Evolutionary conservation across 2,797 vertebrate genomes (phyloP), one percentile per base, ranked within the genome.

Genomic region (Lagorchestes hirsutus): DNA sequence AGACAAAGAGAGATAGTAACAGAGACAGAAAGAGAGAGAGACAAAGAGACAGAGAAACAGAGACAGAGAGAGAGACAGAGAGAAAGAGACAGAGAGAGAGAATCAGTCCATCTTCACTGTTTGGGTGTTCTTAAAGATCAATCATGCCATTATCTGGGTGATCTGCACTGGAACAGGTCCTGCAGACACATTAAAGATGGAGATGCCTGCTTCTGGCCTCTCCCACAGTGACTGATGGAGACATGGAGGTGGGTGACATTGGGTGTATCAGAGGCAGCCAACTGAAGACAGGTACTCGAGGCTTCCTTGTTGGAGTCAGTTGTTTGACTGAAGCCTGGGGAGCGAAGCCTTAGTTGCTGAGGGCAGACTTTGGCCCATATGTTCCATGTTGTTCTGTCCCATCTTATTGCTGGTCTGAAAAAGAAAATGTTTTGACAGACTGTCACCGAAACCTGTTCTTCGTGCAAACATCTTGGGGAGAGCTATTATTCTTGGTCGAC

Each of bases 401-500:
- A 91, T 56, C 56, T 57, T 8, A 5, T 67, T 96, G 91, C 14
- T 93, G 10, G 34, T 91, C 95, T 13, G 93, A 94, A 90, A 97
- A 95, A 82, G 95, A 97, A 97, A 96, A 93, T 92, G 54, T 96
- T 98, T 98, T 96, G 95, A 95, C 62, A 13, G 13, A 90, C 54
- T 96, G 54, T 93, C 90, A 96, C 10, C 46, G 74, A 96, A 96
- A 95, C 93, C 93, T 94, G n/a, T 95, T 96, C 96, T 95, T 94
- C 92, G 96, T 96, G 95, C 95, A 94, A 96, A 95, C 54, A 92
- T 90, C 46, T 93, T 16, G 8, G 54, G 57, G 95, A 90, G 22
- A 91, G 94, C 93, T 91, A 93, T 95, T 97, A 90, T 95, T 96
- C 94, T 94, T 55, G 90, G 90, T 92, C 92, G 96, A 94, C 92